phyloP scores from a whole-genome alignment of 2,888 invertebrate species.

The Phaedon cochleariae region DNA sequence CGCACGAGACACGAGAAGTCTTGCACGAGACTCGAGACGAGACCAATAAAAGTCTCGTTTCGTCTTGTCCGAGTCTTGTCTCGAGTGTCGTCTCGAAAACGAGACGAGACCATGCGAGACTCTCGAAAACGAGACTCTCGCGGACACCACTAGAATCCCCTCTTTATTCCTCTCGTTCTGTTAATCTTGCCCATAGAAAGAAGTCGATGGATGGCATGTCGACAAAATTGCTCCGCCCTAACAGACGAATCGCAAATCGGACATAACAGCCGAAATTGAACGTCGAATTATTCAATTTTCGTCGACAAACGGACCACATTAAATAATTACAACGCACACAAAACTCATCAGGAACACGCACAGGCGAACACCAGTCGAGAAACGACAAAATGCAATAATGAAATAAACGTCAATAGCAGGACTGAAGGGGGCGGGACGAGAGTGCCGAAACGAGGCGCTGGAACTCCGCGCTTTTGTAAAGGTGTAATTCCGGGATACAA shows the following conservation, averaged over 20 bases:
- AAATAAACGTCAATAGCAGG: constrained; percentile 57
- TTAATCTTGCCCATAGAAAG: too few species aligned
- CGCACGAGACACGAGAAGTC: too few species aligned
- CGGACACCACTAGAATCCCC: too few species aligned
- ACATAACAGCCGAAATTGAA: constrained; percentile 27
- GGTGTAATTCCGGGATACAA: constrained; percentile 61
- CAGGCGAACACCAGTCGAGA: constrained; percentile 1
- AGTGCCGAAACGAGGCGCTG: not conserved
- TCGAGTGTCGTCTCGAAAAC: too few species aligned
- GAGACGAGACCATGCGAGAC: too few species aligned
- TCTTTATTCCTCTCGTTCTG: too few species aligned
- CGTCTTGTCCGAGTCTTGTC: too few species aligned
- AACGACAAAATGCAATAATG: constrained; percentile 48
- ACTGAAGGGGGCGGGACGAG: constrained; percentile 42
- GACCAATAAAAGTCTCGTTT: too few species aligned
- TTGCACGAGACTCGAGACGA: too few species aligned
- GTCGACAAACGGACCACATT: constrained; percentile 41
- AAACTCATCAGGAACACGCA: constrained; percentile 48
- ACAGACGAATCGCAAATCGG: not conserved
- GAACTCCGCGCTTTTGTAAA: constrained; percentile 46
- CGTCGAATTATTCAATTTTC: constrained; percentile 47
- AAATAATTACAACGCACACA: constrained; percentile 43
- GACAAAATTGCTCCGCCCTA: too few species aligned
- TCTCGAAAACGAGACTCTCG: too few species aligned
- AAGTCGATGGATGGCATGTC: too few species aligned